Evolutionary conservation across 2,888 invertebrate species (phyloP).

Genomic region (Mimachlamys varia): DNA sequence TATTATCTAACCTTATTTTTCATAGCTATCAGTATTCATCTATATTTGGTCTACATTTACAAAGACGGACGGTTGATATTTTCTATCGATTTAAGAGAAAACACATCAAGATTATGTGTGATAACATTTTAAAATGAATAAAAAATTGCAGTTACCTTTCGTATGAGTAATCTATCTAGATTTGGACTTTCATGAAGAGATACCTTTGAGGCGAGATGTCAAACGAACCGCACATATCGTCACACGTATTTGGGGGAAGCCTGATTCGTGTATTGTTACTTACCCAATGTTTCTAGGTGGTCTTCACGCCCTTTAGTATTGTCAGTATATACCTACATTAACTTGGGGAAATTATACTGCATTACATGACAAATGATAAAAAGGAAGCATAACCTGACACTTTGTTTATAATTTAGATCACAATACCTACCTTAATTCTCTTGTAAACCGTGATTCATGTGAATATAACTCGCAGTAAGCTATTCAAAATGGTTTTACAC

Average conservation of each 20-base stretch:
- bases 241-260: not conserved
- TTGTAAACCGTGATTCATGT: not conserved
- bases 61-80: not conserved
- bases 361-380: slow-evolving; percentile 1
- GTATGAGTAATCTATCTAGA: slow-evolving; percentile 11
- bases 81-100: slow-evolving; percentile 28
- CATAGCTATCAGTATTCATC: slow-evolving; percentile 6
- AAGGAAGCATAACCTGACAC: not conserved
- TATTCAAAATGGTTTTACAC: not conserved
- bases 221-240: slow-evolving; percentile 7
- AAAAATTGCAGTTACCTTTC: slow-evolving; percentile 1
- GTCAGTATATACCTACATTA: not conserved
- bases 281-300: not conserved
- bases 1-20: slow-evolving; percentile 19
- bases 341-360: not conserved
- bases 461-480: not conserved
- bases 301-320: slow-evolving; percentile 1
- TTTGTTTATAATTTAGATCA: not conserved
- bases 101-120: not conserved
- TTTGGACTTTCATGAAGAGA: slow-evolving; percentile 15
- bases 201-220: not conserved
- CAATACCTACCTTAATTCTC: not conserved
- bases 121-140: not conserved
- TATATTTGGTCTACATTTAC: slow-evolving; percentile 32
- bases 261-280: not conserved